phyloP scores from a whole-genome alignment of 2,888 invertebrate genomes.

The Heliothis peltigera region DNA sequence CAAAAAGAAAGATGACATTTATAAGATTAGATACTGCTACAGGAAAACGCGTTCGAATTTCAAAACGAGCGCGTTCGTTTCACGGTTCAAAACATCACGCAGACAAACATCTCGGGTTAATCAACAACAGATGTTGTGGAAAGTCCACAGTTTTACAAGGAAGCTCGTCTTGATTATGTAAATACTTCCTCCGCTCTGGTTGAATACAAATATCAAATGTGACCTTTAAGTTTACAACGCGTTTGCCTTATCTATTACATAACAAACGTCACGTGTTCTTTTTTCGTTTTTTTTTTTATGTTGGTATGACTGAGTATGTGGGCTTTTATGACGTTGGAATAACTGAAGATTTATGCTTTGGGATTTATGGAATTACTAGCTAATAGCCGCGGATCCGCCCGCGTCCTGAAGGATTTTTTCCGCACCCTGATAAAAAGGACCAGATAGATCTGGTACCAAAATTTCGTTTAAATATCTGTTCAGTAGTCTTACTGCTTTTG shows the following conservation, averaged over 20 bases:
- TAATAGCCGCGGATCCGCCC: too few relatives aligned
- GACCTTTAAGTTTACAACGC: constrained; percentile 46
- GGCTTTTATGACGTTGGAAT: not conserved
- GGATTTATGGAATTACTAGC: too few relatives aligned
- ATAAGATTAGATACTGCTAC: not conserved
- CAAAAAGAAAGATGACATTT: not conserved
- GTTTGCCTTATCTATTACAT: constrained; percentile 29
- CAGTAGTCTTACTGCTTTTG: too few relatives aligned
- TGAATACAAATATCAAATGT: constrained; percentile 56
- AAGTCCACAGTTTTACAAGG: constrained; percentile 23
- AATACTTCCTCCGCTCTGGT: constrained; percentile 33
- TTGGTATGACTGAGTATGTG: not conserved
- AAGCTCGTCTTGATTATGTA: constrained; percentile 50
- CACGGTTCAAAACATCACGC: constrained; percentile 33
- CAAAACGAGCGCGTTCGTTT: constrained; percentile 27
- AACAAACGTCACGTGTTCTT: constrained; percentile 26
- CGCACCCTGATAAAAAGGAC: too few relatives aligned
- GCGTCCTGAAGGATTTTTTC: too few relatives aligned
- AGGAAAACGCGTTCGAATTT: constrained; percentile 24
- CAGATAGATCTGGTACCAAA: too few relatives aligned
- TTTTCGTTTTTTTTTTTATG: not conserved
- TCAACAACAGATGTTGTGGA: constrained; percentile 45
- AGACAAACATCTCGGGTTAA: constrained; percentile 22
- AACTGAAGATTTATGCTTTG: not conserved
- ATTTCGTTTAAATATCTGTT: too few relatives aligned